Evolutionary conservation across 2,113 vertebrate species (phyloP).

Genomic region (Promerops cafer): DNA sequence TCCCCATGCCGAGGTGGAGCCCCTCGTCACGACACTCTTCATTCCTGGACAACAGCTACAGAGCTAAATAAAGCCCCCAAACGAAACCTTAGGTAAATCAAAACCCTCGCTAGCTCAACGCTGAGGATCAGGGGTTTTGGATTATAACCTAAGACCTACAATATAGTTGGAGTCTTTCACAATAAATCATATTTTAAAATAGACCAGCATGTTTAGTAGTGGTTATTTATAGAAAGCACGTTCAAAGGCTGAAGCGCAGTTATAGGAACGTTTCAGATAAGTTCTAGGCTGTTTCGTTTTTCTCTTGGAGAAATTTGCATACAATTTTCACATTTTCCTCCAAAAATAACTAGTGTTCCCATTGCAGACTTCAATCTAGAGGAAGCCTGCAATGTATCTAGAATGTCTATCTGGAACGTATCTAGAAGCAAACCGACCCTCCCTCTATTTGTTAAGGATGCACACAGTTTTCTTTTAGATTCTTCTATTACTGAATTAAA

Average conservation of each 20-base stretch:
- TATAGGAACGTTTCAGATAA: neutral
- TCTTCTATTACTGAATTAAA: rapidly evolving
- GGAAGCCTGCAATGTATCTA: neutral
- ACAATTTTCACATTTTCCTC: neutral
- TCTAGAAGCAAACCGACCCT: neutral
- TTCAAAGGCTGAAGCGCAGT: neutral
- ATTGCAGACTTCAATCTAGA: neutral
- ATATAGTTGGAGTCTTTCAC: rapidly evolving
- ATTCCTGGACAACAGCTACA: no score
- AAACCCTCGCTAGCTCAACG: rapidly evolving
- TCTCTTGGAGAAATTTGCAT: neutral
- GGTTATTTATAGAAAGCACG: neutral
- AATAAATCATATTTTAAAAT: neutral
- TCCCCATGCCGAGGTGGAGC: neutral
- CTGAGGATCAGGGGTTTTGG: neutral
- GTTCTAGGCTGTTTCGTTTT: neutral
- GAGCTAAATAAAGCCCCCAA: neutral
- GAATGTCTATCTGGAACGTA: no score
- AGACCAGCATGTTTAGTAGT: neutral
- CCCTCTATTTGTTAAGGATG: neutral
- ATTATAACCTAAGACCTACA: rapidly evolving
- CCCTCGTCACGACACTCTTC: rapidly evolving
- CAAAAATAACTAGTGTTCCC: neutral
- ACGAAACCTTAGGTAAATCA: neutral
- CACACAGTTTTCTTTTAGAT: neutral